Percentiles rank a stretch among this genome's conserved stretches.
Evolutionary conservation across 2,888 invertebrate species (phyloP).

Genomic region (Stramonita haemastoma): DNA sequence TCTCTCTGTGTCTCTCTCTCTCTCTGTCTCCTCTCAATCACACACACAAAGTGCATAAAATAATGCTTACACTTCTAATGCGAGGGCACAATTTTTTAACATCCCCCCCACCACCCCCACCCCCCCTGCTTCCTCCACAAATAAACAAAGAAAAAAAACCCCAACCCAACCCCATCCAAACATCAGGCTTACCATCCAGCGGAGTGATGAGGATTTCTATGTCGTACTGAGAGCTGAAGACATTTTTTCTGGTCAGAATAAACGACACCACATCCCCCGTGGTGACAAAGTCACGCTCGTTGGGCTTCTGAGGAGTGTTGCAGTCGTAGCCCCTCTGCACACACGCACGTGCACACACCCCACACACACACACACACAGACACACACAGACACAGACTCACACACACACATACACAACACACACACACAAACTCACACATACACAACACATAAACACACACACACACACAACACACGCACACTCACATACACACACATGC

Average conservation of each 20-base stretch:
- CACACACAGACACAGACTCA: not conserved
- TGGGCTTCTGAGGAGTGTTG: conserved; percentile 33
- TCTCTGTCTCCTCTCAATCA: too few relatives aligned
- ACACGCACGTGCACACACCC: not conserved
- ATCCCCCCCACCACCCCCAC: too few relatives aligned
- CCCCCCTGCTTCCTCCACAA: too few relatives aligned
- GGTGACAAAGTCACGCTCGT: conserved; percentile 40
- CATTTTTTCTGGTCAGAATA: conserved; percentile 36
- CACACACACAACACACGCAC: not conserved
- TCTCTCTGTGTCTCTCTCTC: too few relatives aligned
- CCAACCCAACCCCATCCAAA: too few relatives aligned
- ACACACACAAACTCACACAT: too few relatives aligned
- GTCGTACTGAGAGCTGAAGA: conserved; percentile 38
- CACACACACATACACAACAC: not conserved
- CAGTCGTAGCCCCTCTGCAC: conserved; percentile 46
- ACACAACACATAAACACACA: too few relatives aligned
- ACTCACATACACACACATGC: not conserved
- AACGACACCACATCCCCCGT: conserved; percentile 46
- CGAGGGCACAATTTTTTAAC: too few relatives aligned
- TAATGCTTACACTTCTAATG: too few relatives aligned
- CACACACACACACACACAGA: not conserved
- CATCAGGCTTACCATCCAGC: conserved; percentile 24
- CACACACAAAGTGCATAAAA: too few relatives aligned
- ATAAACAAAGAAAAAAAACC: too few relatives aligned
- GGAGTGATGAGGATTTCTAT: conserved; percentile 42